Conservation (phyloP, 2,888 invertebrate genomes). For the Xylota segnis region DNA sequence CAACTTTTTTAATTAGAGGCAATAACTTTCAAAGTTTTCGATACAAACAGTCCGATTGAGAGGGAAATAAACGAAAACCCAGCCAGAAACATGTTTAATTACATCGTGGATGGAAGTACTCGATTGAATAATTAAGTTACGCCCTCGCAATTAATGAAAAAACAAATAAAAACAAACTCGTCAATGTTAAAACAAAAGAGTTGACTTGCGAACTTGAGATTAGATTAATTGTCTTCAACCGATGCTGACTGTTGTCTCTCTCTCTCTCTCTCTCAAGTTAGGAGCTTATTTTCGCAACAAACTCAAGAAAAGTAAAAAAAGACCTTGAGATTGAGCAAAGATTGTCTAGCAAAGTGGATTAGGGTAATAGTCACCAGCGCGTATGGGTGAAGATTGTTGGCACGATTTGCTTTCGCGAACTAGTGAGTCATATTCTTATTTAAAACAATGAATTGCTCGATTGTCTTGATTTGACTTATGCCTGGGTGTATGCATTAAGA, state of each 20-base stretch:
- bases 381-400: slow-evolving; percentile 8
- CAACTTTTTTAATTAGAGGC: slow-evolving; percentile 40
- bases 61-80: background rate
- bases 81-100: background rate
- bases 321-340: slow-evolving; percentile 38
- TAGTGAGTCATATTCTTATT: slow-evolving; percentile 27
- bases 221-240: slow-evolving; percentile 34
- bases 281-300: background rate
- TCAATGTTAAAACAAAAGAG: slow-evolving; percentile 58
- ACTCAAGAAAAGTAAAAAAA: background rate
- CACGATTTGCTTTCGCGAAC: slow-evolving; percentile 5
- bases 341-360: slow-evolving; percentile 15
- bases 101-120: background rate
- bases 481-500: background rate
- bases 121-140: slow-evolving; percentile 42
- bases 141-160: slow-evolving; percentile 44
- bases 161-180: background rate
- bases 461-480: background rate
- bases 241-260: slow-evolving; percentile 32
- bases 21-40: slow-evolving; percentile 46
- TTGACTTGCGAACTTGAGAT: slow-evolving; percentile 50
- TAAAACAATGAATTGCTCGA: background rate
- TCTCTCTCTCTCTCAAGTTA: background rate
- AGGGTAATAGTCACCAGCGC: background rate
- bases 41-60: background rate